A percentile compares a stretch with the other conserved stretches of the same genome.
Evolutionary conservation across 2,113 vertebrate genomes (phyloP).

Genomic region (Piprites chloris): DNA sequence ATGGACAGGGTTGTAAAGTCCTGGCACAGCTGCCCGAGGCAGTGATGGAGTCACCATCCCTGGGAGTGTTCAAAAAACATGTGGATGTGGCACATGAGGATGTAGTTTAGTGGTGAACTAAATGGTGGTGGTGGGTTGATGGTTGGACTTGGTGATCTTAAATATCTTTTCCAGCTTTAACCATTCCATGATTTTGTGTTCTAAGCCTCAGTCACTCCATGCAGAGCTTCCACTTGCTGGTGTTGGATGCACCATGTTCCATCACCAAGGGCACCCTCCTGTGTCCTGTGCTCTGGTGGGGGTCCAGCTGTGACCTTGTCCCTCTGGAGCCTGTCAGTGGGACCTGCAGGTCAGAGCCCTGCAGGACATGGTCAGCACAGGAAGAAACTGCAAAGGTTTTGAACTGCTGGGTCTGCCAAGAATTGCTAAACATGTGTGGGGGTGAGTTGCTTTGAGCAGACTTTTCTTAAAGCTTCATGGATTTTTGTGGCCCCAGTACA

Average conservation of each 20-base stretch:
- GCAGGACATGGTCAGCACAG: neutral
- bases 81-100: neutral
- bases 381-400: neutral
- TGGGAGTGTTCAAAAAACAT: neutral
- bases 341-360: neutral
- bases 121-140: neutral
- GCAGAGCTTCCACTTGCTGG: neutral
- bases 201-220: neutral
- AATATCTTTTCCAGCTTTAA: neutral
- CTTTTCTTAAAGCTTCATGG: neutral
- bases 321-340: neutral
- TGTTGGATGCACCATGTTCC: neutral
- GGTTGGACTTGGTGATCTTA: neutral
- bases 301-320: neutral
- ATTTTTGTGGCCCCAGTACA: neutral
- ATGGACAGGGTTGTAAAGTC: accelerated
- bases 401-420: neutral
- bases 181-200: neutral
- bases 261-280: too few species aligned
- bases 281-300: neutral
- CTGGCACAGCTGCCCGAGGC: neutral
- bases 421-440: neutral
- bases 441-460: neutral
- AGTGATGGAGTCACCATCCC: neutral
- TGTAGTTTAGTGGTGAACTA: neutral